Evolutionary conservation across 2,797 vertebrate species (phyloP).

Genomic region (Valencia hispanica): DNA sequence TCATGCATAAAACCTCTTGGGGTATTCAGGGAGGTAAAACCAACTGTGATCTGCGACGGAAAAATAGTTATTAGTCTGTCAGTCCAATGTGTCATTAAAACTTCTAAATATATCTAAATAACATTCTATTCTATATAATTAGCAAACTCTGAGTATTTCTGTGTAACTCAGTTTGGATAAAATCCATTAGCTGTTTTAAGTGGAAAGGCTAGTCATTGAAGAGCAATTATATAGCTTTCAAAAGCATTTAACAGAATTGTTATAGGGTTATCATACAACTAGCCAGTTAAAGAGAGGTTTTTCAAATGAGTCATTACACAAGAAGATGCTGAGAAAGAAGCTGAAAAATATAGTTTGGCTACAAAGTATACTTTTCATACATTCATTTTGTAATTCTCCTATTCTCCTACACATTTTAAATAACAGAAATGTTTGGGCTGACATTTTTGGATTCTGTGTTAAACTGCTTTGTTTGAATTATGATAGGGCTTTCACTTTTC

Average conservation of each 20-base stretch:
- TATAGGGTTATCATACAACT: not conserved
- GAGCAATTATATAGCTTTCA: constrained; percentile 18
- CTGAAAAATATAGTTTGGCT: not conserved
- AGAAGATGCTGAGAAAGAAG: not conserved
- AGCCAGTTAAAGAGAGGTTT: constrained; percentile 12
- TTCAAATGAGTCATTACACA: not conserved
- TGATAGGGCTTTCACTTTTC: not conserved
- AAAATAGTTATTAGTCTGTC: constrained; percentile 11
- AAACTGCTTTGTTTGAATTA: not conserved
- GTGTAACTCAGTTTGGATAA: not conserved
- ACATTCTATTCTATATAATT: not conserved
- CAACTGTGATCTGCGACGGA: not conserved
- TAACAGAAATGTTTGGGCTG: not conserved
- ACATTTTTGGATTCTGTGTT: not conserved
- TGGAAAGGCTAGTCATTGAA: constrained; percentile 5
- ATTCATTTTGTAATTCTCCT: not conserved
- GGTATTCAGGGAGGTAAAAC: constrained; percentile 13
- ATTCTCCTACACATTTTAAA: not conserved
- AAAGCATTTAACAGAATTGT: constrained; percentile 15
- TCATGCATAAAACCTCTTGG: constrained; percentile 18
- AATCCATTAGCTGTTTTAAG: constrained; percentile 20
- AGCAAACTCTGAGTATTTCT: not conserved
- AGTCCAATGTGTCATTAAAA: not conserved
- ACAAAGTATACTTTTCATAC: not conserved
- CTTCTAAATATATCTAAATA: not conserved